These are phyloP conservation scores for Macropus fuliginosus DNA, from an alignment of 2,797 vertebrate species.

Conservation along the genomic window DNA sequence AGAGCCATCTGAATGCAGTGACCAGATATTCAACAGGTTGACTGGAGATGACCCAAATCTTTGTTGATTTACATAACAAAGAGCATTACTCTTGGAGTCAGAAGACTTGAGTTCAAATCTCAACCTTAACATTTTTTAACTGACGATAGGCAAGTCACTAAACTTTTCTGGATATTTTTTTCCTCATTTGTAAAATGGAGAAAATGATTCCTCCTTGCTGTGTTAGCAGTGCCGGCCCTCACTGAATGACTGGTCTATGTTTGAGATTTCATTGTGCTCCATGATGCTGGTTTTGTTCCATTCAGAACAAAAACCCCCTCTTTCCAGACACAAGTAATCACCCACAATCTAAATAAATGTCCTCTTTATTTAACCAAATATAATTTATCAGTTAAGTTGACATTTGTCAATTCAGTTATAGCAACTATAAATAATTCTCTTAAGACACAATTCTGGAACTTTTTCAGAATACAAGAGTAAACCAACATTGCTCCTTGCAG, in stretches of 20 bases:
- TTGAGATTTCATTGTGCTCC: neutral
- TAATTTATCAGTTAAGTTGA: constrained; percentile 87
- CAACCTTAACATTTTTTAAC: neutral
- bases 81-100: neutral
- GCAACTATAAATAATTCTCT: constrained; percentile 87
- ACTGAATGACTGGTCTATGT: neutral
- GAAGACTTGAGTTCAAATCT: neutral
- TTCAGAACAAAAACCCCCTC: neutral
- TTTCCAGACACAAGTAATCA: constrained; percentile 29
- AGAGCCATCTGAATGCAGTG: too few relatives aligned
- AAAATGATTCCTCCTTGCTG: neutral
- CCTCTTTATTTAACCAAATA: constrained; percentile 89
- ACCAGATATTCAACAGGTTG: too few relatives aligned
- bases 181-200: neutral
- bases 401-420: constrained; percentile 85
- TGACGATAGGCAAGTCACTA: neutral
- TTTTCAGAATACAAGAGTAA: constrained; percentile 83
- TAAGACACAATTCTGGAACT: constrained; percentile 81
- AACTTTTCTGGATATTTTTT: neutral
- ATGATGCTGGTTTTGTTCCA: neutral
- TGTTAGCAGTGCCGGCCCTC: neutral
- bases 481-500: constrained; percentile 80
- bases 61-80: neutral
- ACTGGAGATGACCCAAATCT: too few relatives aligned
- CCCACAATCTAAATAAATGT: constrained; percentile 85